Evolutionary conservation across 2,888 invertebrate genomes (phyloP), one percentile per base, ranked within the genome.

Genomic region (Stictocephala bisonia): DNA sequence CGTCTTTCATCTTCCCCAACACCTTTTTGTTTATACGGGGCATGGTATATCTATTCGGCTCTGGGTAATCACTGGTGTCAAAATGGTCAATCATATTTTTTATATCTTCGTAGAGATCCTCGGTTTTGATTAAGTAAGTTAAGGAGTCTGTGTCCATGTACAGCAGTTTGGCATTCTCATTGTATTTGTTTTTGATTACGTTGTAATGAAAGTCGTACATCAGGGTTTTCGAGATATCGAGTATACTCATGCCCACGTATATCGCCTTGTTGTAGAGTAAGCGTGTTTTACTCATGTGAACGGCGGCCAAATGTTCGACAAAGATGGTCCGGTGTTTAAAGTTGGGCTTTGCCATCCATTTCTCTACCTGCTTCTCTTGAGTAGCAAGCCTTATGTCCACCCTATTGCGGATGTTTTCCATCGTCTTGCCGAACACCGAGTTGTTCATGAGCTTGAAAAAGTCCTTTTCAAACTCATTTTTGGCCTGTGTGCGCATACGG

Each of bases 121-220:
- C 22, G 1, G 73, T 69, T 31, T 44, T 73, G 27, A 73, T 24
- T 13, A 18, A 29, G 13, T 48, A 29, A 18, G 60, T 60, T 18
- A 60, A 48, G 13, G 53, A 40, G 51, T 69, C 73, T 3, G 68
- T 73, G 27, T 51, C 53, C 18, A 44, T 40, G n/a, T 67, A 67
- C 3, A 29, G 50, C 2, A 66, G 1, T 15, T 3, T 20, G 1
- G 18, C 29, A 26, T n/a, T 20, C 1, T 48, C 50, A 3, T 29
- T 48, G 18, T 67, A 67, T 18, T 64, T 15, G 18, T 6, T 15
- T 13, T 26, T 51, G 22, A 60, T 70, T 40, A 64, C 9, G 22
- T 58, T 27, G 24, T 74, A 74, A 41, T 71, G 58, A 27, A 74
- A 74, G 3, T 74, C 56, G 29, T 70, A 60, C 70, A 74, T 71